Percentiles rank a stretch among this genome's conserved stretches.
These are phyloP conservation scores for Copsychus sechellarum DNA, from an alignment of 2,113 vertebrate genomes.

Conservation along the genomic window DNA sequence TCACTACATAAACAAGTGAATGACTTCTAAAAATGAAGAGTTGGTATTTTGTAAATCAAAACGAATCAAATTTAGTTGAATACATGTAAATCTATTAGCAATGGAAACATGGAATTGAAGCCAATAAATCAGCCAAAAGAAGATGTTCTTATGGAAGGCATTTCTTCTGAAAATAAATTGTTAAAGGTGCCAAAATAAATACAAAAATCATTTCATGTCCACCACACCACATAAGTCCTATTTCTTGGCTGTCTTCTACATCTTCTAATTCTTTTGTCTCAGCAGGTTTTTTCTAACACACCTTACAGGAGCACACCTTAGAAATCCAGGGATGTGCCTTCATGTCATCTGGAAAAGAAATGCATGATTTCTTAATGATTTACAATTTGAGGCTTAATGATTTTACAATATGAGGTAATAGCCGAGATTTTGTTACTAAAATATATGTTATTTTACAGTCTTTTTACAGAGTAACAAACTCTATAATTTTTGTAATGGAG, in stretches of 20 bases:
- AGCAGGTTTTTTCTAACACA: conserved; percentile 64
- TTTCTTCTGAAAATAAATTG: neutral
- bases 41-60: neutral
- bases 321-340: conserved; percentile 74
- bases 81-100: neutral
- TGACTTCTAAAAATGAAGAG: neutral
- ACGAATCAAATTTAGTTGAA: neutral
- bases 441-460: neutral
- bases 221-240: neutral
- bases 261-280: neutral
- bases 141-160: neutral
- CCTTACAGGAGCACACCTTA: conserved; percentile 79
- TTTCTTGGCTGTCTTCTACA: neutral
- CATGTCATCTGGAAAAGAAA: conserved; percentile 69
- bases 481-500: neutral
- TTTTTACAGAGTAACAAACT: neutral
- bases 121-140: neutral
- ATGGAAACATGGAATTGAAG: neutral
- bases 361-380: neutral
- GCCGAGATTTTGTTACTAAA: neutral
- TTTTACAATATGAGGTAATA: neutral
- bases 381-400: neutral
- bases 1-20: neutral
- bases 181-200: neutral
- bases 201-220: neutral